phyloP scores from a whole-genome alignment of 1,140 invertebrate species.

The Leptonema lineaticorne region DNA sequence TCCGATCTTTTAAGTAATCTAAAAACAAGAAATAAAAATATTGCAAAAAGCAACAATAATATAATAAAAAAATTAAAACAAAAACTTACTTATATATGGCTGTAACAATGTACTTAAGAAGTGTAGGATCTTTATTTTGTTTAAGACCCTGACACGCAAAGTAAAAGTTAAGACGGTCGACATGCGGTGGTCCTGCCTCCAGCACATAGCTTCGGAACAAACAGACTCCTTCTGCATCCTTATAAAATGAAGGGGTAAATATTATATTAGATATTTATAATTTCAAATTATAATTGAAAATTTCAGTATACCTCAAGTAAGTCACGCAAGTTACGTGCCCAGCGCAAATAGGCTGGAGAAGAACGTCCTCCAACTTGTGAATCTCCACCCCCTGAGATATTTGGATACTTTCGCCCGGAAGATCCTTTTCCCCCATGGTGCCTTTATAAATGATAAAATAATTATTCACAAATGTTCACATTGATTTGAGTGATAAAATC shows the following conservation, averaged over 20 bases:
- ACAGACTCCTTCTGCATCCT: constrained; percentile 82
- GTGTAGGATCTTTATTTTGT: constrained; percentile 70
- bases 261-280: not conserved
- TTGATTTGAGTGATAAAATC: too few relatives aligned
- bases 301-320: constrained; percentile 61
- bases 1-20: constrained; percentile 82
- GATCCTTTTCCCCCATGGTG: constrained; percentile 36
- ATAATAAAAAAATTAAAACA: not conserved
- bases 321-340: constrained; percentile 79
- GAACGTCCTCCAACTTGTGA: constrained; percentile 54
- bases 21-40: constrained; percentile 39
- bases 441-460: constrained; percentile 19
- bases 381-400: constrained; percentile 3
- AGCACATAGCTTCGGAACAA: constrained; percentile 82
- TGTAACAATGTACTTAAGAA: constrained; percentile 74
- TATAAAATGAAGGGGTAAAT: too few relatives aligned
- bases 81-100: constrained; percentile 72
- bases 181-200: constrained; percentile 75
- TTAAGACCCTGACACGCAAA: constrained; percentile 90
- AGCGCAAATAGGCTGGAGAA: constrained; percentile 78
- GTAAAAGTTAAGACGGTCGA: constrained; percentile 83
- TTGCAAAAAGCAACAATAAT: not conserved
- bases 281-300: not conserved
- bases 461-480: too few relatives aligned
- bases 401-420: constrained; percentile 46